Base-by-base conservation (phyloP, 2,113 vertebrate genomes). In the Neogale vison region DNA sequence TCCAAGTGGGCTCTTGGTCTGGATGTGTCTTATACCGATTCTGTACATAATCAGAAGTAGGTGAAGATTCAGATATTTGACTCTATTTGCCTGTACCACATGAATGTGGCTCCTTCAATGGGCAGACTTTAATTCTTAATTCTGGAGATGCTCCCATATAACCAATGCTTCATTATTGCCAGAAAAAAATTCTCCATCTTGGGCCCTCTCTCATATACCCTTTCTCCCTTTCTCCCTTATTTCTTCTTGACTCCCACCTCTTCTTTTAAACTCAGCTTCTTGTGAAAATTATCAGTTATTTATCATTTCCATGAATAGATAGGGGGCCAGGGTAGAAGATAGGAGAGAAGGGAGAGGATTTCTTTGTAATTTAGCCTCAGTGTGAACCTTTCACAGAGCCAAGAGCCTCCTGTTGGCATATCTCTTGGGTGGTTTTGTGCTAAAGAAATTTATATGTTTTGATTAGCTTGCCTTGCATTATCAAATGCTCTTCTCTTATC, bases 401-500 rank as follows among this genome's bases (percentile, higher is more conserved):
- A 86, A 92, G 31, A 77, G 11, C 63, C 26, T 80, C 21, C 18
- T n/a, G 1, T 65, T 92, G 34, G 57, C 14, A 31, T 61, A 71
- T 36, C n/a, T 67, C 20, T 57, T 74, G 26, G 34, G 52, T 52
- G 23, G 59, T 91, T 95, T 83, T 36, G 24, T 47, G 29, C 42
- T 61, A 55, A 86, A 77, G 65, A 83, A 90, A 97, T 90, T 26
- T 65, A 14, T 69, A 21, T 67, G 23, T 63, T 97, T 95, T 82
- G 15, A 90, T 90, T 72, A 87, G 36, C 21, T 81, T 86, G 7
- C 34, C 34, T 88, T 65, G 7, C 12, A 42, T 90, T 71, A 82
- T 24, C 80, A 77, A 77, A 50, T 4, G 26, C 26, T 85, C 72
- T 90, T 85, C 24, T 90, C 88, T 55, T 61, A 59, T 59, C 61